A percentile compares a stretch with the other conserved stretches of the same genome.
phyloP scores from a whole-genome alignment of 2,113 vertebrate species.

The Lontra canadensis region DNA sequence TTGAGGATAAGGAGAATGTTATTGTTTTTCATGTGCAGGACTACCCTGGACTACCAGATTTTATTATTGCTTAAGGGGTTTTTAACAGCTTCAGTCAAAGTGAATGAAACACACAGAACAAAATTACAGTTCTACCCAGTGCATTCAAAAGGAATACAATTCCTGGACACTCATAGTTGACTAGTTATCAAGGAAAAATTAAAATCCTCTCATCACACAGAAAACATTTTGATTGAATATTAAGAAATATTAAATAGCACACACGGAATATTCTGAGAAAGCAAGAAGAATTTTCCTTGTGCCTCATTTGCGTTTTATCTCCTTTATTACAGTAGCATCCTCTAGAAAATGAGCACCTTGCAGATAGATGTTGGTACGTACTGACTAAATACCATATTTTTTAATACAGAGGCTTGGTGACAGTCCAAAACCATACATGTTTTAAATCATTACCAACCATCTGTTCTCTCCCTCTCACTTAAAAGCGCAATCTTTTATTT shows the following conservation, averaged over 20 bases:
- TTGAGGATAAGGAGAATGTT: neutral
- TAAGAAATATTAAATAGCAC: no score
- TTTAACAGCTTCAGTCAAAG: neutral
- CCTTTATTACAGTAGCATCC: neutral
- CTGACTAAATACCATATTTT: slow-evolving; percentile 60
- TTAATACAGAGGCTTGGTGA: slow-evolving; percentile 71
- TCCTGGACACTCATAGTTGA: neutral
- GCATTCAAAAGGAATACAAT: neutral
- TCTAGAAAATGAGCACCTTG: slow-evolving; percentile 53
- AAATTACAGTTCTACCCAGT: slow-evolving; percentile 27
- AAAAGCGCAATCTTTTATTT: slow-evolving; percentile 49
- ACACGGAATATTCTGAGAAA: neutral
- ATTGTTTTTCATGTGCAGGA: neutral
- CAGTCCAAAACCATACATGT: slow-evolving; percentile 67
- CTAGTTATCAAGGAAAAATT: slow-evolving; percentile 49
- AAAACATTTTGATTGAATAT: neutral
- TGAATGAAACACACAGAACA: slow-evolving; percentile 34
- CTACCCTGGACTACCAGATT: neutral
- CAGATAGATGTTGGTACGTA: slow-evolving; percentile 35
- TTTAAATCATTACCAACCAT: slow-evolving; percentile 77
- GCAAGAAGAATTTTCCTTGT: neutral
- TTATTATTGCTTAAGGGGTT: slow-evolving; percentile 17
- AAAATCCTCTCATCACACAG: slow-evolving; percentile 37
- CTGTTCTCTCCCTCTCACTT: slow-evolving; percentile 69
- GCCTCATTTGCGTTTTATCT: slow-evolving; percentile 33